These are phyloP conservation scores for Diaprepes abbreviatus DNA, from an alignment of 2,888 invertebrate species.

Conservation along the genomic window DNA sequence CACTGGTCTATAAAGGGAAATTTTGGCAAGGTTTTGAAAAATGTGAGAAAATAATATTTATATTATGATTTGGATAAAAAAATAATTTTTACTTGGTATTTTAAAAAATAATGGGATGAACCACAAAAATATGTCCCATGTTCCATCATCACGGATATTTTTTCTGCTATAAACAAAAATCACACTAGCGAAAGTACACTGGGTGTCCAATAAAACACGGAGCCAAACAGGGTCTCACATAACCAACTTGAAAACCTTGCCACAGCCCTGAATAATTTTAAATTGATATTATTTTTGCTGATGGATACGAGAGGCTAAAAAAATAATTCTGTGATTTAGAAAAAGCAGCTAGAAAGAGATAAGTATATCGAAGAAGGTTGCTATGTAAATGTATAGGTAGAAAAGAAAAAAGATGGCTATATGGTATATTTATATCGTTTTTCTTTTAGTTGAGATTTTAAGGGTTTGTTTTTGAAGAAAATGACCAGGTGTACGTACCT, in stretches of 20 bases:
- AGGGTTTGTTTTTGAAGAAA: neutral
- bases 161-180: neutral
- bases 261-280: constrained; percentile 15
- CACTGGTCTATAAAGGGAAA: too few relatives aligned
- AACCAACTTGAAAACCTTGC: constrained; percentile 21
- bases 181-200: neutral
- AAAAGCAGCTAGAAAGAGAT: constrained; percentile 44
- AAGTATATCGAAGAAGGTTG: constrained; percentile 35
- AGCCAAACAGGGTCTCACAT: constrained; percentile 39
- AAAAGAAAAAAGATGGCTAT: constrained; percentile 29
- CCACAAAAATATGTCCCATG: too few relatives aligned
- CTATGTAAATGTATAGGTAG: constrained; percentile 46
- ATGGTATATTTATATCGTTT: constrained; percentile 10
- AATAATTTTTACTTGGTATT: too few relatives aligned
- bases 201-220: constrained; percentile 22
- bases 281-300: constrained; percentile 19
- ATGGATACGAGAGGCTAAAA: constrained; percentile 38
- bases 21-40: constrained; percentile 6
- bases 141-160: too few relatives aligned
- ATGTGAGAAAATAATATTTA: neutral
- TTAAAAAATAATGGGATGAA: too few relatives aligned
- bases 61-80: too few relatives aligned
- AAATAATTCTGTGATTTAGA: constrained; percentile 48
- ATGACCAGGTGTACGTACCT: constrained; percentile 13
- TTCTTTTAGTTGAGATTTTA: neutral